Base-by-base conservation (phyloP, 2,888 invertebrate genomes). In the Arrhopalites spinosus region DNA sequence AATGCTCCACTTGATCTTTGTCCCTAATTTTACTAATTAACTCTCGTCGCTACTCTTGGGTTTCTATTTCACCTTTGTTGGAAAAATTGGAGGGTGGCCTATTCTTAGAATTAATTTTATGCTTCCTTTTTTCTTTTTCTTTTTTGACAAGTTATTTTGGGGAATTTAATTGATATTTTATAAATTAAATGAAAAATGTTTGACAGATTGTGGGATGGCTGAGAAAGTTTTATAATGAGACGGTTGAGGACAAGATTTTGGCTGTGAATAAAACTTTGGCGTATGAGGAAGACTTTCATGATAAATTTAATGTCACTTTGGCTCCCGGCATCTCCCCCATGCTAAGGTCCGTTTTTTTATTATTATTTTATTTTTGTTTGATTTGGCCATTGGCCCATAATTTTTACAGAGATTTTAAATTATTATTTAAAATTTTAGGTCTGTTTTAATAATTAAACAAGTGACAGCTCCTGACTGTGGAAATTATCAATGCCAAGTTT, bases 241-340 rank as follows among this genome's bases (percentile, higher is more conserved):
- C 81, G 1, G 78, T 77, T 36, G 79, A 80, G 23, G 82, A 82
- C 74, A 76, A 81, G 29, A 73, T 82, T n/a, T 74, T 82, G 36
- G 81, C 81, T 11, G 64, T 81, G 43, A 81, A 82, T 68, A 81
- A 79, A 67, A 78, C 80, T 29, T 78, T 78, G 17, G 78, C 77
- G 17, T 79, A 79, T 68, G 81, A 78, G 23, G 79, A 81, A 59
- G 81, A 81, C 53, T 82, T 82, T 72, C 82, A 82, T 75, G 82
- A 82, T 56, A 81, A 80, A 63, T 82, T 82, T 70, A 82, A 82
- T 70, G 81, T 82, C 13, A 82, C 82, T 1, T 64, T 82, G 53
- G 82, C 82, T 45, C 80, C 81, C 2, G 81, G 82, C 1, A 82
- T 81, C 15, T 78, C 78, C 50, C 82, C 82, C 1, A 82, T 81